Evolutionary conservation across 1,140 invertebrate genomes (phyloP).

Genomic region (Mylabris phalerata): DNA sequence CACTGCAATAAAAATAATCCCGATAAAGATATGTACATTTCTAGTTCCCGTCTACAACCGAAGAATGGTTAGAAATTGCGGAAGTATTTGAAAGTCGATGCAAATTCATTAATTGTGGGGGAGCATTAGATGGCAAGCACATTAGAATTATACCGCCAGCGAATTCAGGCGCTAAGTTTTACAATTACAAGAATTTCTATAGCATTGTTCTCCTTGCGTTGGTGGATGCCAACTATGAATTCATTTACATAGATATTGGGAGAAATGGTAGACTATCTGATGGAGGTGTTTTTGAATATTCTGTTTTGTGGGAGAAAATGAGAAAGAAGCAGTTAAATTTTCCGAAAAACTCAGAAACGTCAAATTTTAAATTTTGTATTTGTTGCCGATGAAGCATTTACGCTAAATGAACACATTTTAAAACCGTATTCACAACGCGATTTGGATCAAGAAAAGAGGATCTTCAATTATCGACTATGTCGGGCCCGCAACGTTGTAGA

Average conservation of each 20-base stretch:
- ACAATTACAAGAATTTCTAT: no score
- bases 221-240: no score
- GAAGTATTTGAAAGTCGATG: not conserved
- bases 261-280: no score
- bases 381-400: constrained; percentile 45
- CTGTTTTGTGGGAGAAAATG: no score
- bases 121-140: not conserved
- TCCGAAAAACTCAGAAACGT: no score
- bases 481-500: constrained; percentile 37
- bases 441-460: constrained; percentile 34
- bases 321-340: no score
- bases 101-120: not conserved
- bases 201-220: constrained; percentile 12
- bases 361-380: no score
- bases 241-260: no score
- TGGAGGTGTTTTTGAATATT: no score
- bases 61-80: not conserved
- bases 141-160: not conserved
- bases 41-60: not conserved
- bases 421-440: constrained; percentile 38
- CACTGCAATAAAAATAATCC: no score
- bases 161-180: no score
- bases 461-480: constrained; percentile 45
- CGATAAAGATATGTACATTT: no score
- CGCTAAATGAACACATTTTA: constrained; percentile 39